Percentiles rank a stretch among this genome's conserved stretches.
Conservation (phyloP, 2,113 vertebrate species). For the Mesembrinibis cayennensis region DNA sequence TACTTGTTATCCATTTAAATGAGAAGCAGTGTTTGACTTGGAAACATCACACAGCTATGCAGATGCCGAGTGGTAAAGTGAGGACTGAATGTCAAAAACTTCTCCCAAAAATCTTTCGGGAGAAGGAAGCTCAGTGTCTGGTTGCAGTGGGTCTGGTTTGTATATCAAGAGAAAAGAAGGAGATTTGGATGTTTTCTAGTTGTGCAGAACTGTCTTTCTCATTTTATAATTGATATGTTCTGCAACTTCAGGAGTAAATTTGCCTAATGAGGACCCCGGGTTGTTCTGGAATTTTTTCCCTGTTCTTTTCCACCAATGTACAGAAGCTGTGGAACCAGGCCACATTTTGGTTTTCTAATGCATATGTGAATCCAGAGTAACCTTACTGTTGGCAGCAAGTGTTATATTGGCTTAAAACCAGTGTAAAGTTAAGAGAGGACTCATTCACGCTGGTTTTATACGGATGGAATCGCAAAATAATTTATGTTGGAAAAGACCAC, state of each 20-base stretch:
- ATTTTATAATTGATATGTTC: neutral
- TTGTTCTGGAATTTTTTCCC: neutral
- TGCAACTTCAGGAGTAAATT: neutral
- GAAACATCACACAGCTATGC: neutral
- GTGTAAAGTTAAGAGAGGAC: neutral
- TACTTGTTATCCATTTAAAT: conserved; percentile 19
- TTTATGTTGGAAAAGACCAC: neutral
- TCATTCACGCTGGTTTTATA: neutral
- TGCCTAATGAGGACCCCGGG: neutral
- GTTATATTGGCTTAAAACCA: neutral
- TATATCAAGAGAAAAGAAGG: neutral
- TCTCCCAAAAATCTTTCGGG: neutral
- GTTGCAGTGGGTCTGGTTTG: neutral
- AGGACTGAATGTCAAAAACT: neutral
- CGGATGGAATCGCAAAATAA: neutral
- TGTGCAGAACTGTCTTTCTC: neutral
- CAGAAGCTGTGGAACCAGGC: neutral
- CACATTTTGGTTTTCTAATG: neutral
- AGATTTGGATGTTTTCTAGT: neutral
- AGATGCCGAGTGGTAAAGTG: neutral
- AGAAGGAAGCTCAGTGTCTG: neutral
- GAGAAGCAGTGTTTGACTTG: neutral
- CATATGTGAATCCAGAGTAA: neutral
- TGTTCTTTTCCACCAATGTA: neutral
- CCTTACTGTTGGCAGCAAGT: neutral